Evolutionary conservation across 2,113 vertebrate species (phyloP).

Genomic region (Etia nguti): DNA sequence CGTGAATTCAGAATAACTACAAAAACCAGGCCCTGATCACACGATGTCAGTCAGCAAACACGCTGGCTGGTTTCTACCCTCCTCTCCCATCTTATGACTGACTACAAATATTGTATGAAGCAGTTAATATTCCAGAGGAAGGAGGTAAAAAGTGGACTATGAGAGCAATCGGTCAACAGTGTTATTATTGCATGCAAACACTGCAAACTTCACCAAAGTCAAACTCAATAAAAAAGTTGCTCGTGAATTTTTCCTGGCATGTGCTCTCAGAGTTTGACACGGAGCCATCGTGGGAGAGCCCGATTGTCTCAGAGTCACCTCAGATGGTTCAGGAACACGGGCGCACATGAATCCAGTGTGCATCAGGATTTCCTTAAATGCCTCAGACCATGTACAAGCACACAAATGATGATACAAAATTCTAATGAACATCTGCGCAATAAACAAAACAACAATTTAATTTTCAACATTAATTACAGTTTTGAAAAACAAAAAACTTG

Average conservation of each 20-base stretch:
- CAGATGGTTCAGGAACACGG: not conserved
- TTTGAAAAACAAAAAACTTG: not conserved
- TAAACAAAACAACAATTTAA: not conserved
- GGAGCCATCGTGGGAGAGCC: not conserved
- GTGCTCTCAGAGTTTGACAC: not conserved
- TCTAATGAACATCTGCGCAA: not conserved
- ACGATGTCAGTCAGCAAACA: not conserved
- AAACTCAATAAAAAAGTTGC: not conserved
- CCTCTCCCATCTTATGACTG: not conserved
- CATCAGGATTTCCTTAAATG: not conserved
- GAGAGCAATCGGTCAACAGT: not conserved
- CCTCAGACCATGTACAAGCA: not conserved
- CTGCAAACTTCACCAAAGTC: not conserved
- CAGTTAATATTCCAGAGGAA: not conserved
- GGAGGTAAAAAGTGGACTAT: not conserved
- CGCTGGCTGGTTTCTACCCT: not conserved
- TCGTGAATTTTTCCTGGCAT: not conserved
- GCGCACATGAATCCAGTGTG: not conserved
- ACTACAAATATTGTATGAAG: not conserved
- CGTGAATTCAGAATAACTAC: not conserved
- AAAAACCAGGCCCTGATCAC: not conserved
- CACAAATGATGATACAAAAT: not conserved
- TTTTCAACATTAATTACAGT: not conserved
- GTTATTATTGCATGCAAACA: not conserved
- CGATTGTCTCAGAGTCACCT: not conserved